Conservation (phyloP, 1,140 invertebrate genomes). For the Bombus waltoni region DNA sequence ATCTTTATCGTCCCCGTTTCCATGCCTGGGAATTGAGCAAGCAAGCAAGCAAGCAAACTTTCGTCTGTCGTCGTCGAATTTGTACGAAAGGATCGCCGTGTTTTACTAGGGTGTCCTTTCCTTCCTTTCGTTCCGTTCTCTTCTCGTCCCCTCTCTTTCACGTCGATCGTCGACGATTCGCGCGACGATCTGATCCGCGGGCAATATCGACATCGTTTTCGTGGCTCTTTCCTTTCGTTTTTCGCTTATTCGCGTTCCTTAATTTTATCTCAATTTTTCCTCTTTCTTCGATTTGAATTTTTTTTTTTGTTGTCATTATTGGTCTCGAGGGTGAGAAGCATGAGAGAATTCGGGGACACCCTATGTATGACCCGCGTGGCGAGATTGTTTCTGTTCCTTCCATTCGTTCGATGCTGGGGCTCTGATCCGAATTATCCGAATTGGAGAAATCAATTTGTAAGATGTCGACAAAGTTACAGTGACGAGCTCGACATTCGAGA, state of each 20-base stretch:
- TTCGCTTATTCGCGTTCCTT: not conserved
- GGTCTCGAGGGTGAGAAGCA: conserved; percentile 27
- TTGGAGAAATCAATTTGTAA: not conserved
- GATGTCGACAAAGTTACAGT: not conserved
- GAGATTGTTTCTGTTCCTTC: conserved; percentile 34
- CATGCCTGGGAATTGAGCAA: conserved; percentile 63
- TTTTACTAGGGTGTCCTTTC: conserved; percentile 48
- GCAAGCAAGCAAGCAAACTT: conserved; percentile 64
- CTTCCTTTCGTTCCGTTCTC: conserved; percentile 10
- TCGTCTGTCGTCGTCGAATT: conserved; percentile 65
- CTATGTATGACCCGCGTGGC: conserved; percentile 48
- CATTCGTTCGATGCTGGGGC: conserved; percentile 29
- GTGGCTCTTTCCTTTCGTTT: not conserved
- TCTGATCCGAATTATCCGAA: conserved; percentile 1
- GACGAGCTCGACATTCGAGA: not conserved
- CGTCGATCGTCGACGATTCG: not conserved
- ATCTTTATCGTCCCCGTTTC: conserved; percentile 59
- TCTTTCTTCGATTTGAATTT: not conserved
- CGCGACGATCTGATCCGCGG: not conserved
- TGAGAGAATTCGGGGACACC: conserved; percentile 60
- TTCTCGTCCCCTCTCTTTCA: not conserved
- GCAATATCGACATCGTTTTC: not conserved
- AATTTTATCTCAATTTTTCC: not conserved
- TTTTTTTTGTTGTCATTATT: conserved; percentile 4
- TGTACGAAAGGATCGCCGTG: conserved; percentile 62